These are phyloP conservation scores for Haliclona indistincta DNA, from an alignment of 37 sponge, comb jelly and placozoan species.

Conservation along the genomic window DNA sequence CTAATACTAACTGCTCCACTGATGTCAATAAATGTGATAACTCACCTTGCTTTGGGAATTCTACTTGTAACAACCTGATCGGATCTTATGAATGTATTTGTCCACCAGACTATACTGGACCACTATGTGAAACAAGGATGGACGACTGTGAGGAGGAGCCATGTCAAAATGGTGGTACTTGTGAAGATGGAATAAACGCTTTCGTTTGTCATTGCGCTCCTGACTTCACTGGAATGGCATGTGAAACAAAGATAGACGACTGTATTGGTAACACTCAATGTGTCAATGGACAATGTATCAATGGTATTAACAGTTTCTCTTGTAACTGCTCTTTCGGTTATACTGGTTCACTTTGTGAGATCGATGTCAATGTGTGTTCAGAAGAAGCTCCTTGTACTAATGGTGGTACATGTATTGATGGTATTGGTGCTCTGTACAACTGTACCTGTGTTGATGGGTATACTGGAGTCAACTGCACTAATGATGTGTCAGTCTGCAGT, in stretches of 20 bases:
- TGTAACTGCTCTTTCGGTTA: constrained; percentile 46
- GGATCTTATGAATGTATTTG: constrained; percentile 31
- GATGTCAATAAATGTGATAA: constrained; percentile 48
- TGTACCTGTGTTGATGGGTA: constrained; percentile 47
- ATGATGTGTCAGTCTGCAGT: constrained; percentile 11
- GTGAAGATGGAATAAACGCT: constrained; percentile 20
- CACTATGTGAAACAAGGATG: constrained; percentile 23
- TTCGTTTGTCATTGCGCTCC: constrained; percentile 41
- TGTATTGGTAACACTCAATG: constrained; percentile 4
- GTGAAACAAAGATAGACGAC: constrained; percentile 6
- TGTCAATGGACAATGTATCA: constrained; percentile 38
- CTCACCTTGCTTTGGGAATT: constrained; percentile 20
- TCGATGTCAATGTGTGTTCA: constrained; percentile 28
- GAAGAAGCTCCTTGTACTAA: constrained; percentile 43
- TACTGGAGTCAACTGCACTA: constrained; percentile 27
- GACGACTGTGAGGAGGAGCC: constrained; percentile 37
- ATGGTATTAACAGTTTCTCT: constrained; percentile 5
- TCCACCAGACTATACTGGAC: constrained; percentile 44
- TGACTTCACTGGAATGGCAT: constrained; percentile 27
- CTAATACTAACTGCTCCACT: constrained; percentile 16
- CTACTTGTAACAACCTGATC: constrained; percentile 16
- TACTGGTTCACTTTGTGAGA: constrained; percentile 31
- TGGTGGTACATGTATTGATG: constrained; percentile 55
- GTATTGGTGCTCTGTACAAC: background rate
- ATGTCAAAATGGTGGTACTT: constrained; percentile 57